A percentile compares a stretch with the other conserved stretches of the same genome.
Conservation (phyloP, 2,888 invertebrate species). For the Gryllus longicercus region DNA sequence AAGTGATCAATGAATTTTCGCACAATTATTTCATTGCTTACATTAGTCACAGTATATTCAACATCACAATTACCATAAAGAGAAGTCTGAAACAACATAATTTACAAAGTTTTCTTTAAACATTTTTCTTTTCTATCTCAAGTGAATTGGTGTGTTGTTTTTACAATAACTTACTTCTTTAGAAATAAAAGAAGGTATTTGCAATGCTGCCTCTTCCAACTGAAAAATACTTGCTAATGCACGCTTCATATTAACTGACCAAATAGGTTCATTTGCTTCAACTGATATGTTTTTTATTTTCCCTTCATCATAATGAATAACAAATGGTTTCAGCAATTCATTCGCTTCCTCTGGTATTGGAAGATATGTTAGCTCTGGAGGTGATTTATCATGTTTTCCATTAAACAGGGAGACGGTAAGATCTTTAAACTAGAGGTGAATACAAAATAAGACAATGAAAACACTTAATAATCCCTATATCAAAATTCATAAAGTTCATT, state of each 20-base stretch:
- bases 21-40: slow-evolving; percentile 38
- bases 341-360: slow-evolving; percentile 29
- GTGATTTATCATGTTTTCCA: slow-evolving; percentile 20
- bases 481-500: too few relatives aligned
- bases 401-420: slow-evolving; percentile 29
- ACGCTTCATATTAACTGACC: slow-evolving; percentile 66
- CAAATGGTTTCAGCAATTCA: slow-evolving; percentile 32
- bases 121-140: not conserved
- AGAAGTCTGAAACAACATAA: slow-evolving; percentile 28
- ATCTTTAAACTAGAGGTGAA: slow-evolving; percentile 27
- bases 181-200: slow-evolving; percentile 35
- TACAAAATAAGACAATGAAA: slow-evolving; percentile 22
- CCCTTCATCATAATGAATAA: slow-evolving; percentile 29
- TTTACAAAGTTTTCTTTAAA: not conserved
- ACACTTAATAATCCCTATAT: too few relatives aligned
- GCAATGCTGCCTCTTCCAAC: slow-evolving; percentile 48
- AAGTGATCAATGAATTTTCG: slow-evolving; percentile 48
- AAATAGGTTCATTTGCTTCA: slow-evolving; percentile 53
- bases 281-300: slow-evolving; percentile 23
- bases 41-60: slow-evolving; percentile 28
- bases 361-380: not conserved
- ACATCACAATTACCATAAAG: slow-evolving; percentile 31
- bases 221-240: slow-evolving; percentile 64
- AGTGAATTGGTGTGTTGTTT: not conserved
- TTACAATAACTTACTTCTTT: slow-evolving; percentile 38